Percentiles rank a stretch among this genome's conserved stretches.
Evolutionary conservation across 2,797 vertebrate species (phyloP).

Genomic region (Acanthornis magna): DNA sequence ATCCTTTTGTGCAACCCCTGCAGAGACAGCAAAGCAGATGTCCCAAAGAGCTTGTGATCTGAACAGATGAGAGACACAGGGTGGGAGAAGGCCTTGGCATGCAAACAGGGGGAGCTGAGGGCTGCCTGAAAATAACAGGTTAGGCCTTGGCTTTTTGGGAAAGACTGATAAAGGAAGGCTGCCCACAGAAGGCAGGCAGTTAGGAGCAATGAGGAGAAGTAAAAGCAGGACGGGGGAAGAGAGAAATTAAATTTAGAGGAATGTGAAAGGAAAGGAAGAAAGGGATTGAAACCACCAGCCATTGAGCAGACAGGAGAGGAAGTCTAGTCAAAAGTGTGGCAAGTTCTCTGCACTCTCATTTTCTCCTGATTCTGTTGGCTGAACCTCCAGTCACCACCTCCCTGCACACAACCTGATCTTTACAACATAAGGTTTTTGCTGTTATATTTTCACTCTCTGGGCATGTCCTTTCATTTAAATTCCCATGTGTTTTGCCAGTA

Average conservation of each 20-base stretch:
- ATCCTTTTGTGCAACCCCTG: background rate
- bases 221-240: background rate
- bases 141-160: background rate
- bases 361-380: background rate
- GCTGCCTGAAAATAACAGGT: background rate
- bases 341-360: background rate
- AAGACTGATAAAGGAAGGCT: background rate
- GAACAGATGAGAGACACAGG: background rate
- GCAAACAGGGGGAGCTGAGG: background rate
- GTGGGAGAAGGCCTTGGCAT: background rate
- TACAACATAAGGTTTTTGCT: background rate
- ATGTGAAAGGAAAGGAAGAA: background rate
- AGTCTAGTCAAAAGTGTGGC: background rate
- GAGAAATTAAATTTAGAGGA: background rate
- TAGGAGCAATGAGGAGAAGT: background rate
- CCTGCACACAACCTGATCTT: background rate
- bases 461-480: background rate
- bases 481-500: background rate
- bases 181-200: background rate
- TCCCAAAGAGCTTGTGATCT: background rate
- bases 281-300: background rate
- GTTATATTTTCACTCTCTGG: background rate
- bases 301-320: background rate
- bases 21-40: background rate
- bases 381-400: background rate